Evolutionary conservation across 1,140 invertebrate genomes (phyloP), one percentile per base, ranked within the genome.

Genomic region (Archivesica marissinica): DNA sequence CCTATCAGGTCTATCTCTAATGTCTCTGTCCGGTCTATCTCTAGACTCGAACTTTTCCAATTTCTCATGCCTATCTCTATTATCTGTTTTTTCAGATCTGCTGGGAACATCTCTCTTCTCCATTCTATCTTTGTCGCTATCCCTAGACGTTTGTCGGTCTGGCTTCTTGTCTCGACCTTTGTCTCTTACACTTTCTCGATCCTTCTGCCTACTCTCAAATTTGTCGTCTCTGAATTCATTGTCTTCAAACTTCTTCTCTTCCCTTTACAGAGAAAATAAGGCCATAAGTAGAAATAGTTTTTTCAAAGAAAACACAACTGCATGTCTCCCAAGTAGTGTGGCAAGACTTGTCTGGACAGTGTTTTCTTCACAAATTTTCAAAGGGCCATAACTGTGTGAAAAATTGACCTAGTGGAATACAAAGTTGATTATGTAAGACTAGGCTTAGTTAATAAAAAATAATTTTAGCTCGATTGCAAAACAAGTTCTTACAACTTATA

Each of bases 171-270:
- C 88, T 56, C 77, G 50, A 70, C 72, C 70, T 74, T 87, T 76
- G 17, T 88, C 86, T 33, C 61, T 41, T 75, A 38, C 33, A n/a
- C 15, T 47, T n/a, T 78, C 83, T 0, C n/a, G 25, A 33, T 86
- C 76, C 28, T 41, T 59, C 0, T 33, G 64, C 38, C 39, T 68
- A 15, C 7, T 54, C 15, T 68, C 47, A 81, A 54, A 17, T 25
- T 66, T 76, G 52, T 79, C 78, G 35, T 72, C 83, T 52, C 86
- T 82, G 30, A 87, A 87, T 0, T 90, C 90, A 56, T 88, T 90
- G 11, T 78, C 38, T 52, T 81, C 25, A 70, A 50, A 28, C 50
- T 66, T 47, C 38, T 64, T 81, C 30, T 81, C 50, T n/a, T 54
- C 68, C n/a, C 68, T 72, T 23, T 9, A 56, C n/a, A n/a, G n/a